A percentile compares a stretch with the other conserved stretches of the same genome.
phyloP scores from a whole-genome alignment of 37 sponge, comb jelly and placozoan genomes.

The Halisarca cf. caerulea region DNA sequence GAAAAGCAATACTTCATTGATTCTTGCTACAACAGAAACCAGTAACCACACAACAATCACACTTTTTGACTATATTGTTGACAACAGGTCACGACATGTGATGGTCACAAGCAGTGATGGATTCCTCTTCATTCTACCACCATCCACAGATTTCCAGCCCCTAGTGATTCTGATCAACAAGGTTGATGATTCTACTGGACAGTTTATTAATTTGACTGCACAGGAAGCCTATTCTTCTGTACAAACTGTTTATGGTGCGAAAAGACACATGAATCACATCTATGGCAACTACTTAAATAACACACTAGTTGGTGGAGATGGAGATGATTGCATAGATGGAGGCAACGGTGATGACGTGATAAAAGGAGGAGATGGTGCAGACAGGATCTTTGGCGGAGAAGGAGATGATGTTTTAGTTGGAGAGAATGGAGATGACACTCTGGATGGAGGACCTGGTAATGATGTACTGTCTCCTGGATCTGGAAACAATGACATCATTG shows the following conservation, averaged over 20 bases:
- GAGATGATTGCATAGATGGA: constrained; percentile 26
- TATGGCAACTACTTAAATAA: constrained; percentile 15
- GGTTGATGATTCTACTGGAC: too few relatives aligned
- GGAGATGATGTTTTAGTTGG: constrained; percentile 24
- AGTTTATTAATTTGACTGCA: too few relatives aligned
- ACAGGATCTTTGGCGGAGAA: background rate
- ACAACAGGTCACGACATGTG: too few relatives aligned
- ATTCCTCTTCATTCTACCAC: too few relatives aligned
- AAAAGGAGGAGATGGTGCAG: constrained; percentile 24
- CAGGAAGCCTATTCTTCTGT: background rate
- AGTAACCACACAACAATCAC: too few relatives aligned
- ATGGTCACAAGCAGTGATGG: too few relatives aligned
- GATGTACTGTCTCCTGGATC: too few relatives aligned
- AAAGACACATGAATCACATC: background rate
- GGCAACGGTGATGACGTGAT: constrained; percentile 6
- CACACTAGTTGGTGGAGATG: constrained; percentile 18
- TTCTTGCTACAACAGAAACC: too few relatives aligned
- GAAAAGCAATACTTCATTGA: background rate
- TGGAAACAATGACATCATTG: constrained; percentile 14
- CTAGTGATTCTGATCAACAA: too few relatives aligned
- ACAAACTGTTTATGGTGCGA: constrained; percentile 32
- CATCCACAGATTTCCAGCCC: too few relatives aligned
- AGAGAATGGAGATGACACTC: constrained; percentile 30
- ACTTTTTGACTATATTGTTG: too few relatives aligned
- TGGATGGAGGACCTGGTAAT: too few relatives aligned